phyloP scores from a whole-genome alignment of 1,140 invertebrate species.

The Acromyrmex heyeri region DNA sequence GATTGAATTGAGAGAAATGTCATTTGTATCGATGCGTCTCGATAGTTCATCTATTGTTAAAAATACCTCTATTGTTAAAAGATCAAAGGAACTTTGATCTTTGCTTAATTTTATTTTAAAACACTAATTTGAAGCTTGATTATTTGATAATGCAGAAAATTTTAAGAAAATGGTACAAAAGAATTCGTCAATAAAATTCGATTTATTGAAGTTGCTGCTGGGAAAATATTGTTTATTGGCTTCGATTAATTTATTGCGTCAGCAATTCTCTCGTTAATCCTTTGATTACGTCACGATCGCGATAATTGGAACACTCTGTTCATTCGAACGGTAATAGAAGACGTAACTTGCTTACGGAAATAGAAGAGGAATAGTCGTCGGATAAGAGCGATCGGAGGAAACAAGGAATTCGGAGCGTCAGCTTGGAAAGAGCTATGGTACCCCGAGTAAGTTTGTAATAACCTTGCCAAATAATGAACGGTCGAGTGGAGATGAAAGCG shows the following conservation, averaged over 20 bases:
- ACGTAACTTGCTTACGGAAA: constrained; percentile 37
- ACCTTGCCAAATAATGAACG: constrained; percentile 52
- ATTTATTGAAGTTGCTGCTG: neutral
- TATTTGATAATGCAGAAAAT: neutral
- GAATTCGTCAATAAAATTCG: neutral
- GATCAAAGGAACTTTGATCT: neutral
- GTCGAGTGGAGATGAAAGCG: constrained; percentile 26
- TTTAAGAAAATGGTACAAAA: neutral
- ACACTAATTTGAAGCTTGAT: neutral
- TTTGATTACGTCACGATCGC: constrained; percentile 1
- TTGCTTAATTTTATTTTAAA: neutral
- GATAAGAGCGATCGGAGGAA: constrained; percentile 34
- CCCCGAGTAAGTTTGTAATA: constrained; percentile 42
- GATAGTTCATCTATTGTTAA: constrained; percentile 2
- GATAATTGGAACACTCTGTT: neutral
- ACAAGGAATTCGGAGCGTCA: constrained; percentile 4
- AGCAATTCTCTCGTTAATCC: constrained; percentile 8
- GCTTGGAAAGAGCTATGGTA: constrained; percentile 31
- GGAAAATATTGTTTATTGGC: neutral
- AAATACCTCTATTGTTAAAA: neutral
- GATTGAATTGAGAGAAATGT: constrained; percentile 18
- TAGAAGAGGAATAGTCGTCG: constrained; percentile 26
- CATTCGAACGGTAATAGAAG: constrained; percentile 16
- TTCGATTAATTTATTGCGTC: neutral
- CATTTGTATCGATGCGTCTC: neutral